These are phyloP conservation scores for Cynodonichthys magdalenae DNA, from an alignment of 2,797 vertebrate species.

Conservation along the genomic window DNA sequence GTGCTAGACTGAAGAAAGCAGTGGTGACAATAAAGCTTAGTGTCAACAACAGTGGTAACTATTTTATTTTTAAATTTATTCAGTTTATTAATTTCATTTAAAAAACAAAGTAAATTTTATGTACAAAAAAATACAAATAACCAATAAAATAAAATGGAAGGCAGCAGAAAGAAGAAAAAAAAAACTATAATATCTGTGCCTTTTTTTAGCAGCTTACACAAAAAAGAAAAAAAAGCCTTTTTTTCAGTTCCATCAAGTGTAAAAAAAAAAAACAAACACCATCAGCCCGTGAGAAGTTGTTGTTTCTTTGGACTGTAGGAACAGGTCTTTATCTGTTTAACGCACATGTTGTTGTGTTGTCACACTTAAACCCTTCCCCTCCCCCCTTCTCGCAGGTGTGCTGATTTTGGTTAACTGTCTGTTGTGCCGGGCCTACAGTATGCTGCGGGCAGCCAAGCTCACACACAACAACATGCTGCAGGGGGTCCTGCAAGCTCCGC, in stretches of 20 bases:
- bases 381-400: constrained; percentile 75
- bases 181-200: too few relatives aligned
- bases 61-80: too few relatives aligned
- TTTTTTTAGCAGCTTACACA: too few relatives aligned
- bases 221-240: background rate
- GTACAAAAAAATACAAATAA: too few relatives aligned
- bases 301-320: constrained; percentile 6
- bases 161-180: too few relatives aligned
- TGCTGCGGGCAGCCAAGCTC: constrained; percentile 79
- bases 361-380: constrained; percentile 46
- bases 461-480: constrained; percentile 82
- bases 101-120: too few relatives aligned
- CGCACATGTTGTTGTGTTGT: constrained; percentile 57
- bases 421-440: constrained; percentile 80
- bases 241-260: background rate
- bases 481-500: constrained; percentile 81
- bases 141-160: too few relatives aligned
- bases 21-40: too few relatives aligned
- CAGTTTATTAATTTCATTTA: too few relatives aligned
- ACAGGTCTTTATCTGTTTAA: constrained; percentile 49
- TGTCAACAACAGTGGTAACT: too few relatives aligned
- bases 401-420: constrained; percentile 82
- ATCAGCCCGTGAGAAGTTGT: background rate
- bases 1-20: too few relatives aligned
- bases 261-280: background rate